Base-by-base conservation (phyloP, 2,888 invertebrate species). In the Caenorhabditis virilis region DNA sequence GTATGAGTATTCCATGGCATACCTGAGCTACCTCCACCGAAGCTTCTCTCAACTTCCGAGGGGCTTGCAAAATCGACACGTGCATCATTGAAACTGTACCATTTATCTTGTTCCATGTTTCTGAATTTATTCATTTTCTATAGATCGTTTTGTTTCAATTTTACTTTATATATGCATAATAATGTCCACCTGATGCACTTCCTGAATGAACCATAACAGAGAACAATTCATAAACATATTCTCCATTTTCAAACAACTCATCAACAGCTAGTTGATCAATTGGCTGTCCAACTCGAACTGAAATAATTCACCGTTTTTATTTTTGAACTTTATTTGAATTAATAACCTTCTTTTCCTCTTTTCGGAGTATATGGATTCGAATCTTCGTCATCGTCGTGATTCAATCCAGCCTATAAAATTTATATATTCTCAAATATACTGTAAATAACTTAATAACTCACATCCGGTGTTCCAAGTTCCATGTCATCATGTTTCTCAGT, bases 181-280 rank as follows among this genome's bases (percentile, higher is more conserved):
- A 93, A 85, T 93, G 93, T 1, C 93, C 93, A 23, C 92, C 92
- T 18, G 90, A 89, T 0, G 92, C 92, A 84, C 91, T 91, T 13
- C 93, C 93, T 23, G 91, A 91, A 85, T 93, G 93, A 57, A 93
- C 91, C 91, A 93, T 91, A 70, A 93, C 91, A 18, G 91, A 91
- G 84, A 91, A 93, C 33, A 93, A 85, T 84, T 93, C 91, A 83
- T 93, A 93, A 43, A 89, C 85, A 84, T 89, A 91, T 0, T 90
- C 90, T 1, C 90, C 91, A 61, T 33, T 33, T 15, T 61, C 52
- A 27, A 78, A 42, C 20, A 80, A 45, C 1, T 56, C 35, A 3
- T 70, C 50, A 13, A 81, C 76, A 9, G 46, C 48, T 9, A 59
- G 64, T 2, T 64, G 52, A 35, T 69, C 65, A 20, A 74, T 48